Percentiles rank a stretch among this genome's conserved stretches.
These are phyloP conservation scores for Bombus huntii DNA, from an alignment of 1,140 invertebrate species.

Conservation along the genomic window DNA sequence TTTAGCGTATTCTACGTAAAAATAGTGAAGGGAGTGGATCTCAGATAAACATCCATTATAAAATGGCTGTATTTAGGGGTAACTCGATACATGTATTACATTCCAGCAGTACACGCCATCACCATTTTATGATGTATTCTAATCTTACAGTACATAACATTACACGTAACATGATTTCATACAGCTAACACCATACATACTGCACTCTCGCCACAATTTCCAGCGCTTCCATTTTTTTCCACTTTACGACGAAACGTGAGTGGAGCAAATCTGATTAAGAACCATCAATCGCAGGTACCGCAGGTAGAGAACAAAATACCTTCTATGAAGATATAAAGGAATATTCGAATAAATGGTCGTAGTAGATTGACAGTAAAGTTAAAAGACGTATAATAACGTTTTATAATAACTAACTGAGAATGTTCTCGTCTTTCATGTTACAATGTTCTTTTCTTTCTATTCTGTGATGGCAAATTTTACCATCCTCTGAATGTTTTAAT, in stretches of 20 bases:
- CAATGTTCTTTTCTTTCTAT: constrained; percentile 13
- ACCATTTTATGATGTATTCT: constrained; percentile 73
- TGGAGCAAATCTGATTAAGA: constrained; percentile 59
- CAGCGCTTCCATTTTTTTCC: constrained; percentile 53
- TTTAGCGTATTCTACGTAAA: not conserved
- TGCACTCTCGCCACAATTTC: constrained; percentile 70
- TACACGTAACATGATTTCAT: constrained; percentile 80
- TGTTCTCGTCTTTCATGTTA: not conserved
- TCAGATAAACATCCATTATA: constrained; percentile 77
- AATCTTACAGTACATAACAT: constrained; percentile 79
- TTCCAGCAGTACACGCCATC: constrained; percentile 77
- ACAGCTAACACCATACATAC: constrained; percentile 81
- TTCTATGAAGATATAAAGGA: constrained; percentile 23
- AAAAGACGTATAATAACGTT: not conserved
- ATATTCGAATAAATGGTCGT: constrained; percentile 22
- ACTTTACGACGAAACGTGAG: constrained; percentile 72
- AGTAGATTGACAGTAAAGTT: not conserved
- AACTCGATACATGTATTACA: constrained; percentile 82
- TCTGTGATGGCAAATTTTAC: constrained; percentile 3
- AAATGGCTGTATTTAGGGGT: constrained; percentile 82
- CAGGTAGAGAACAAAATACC: constrained; percentile 34
- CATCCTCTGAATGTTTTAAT: not conserved
- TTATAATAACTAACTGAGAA: not conserved
- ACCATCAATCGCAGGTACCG: constrained; percentile 50
- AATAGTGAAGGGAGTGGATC: not conserved